phyloP scores from a whole-genome alignment of 2,113 vertebrate genomes.

The Ellobius talpinus region DNA sequence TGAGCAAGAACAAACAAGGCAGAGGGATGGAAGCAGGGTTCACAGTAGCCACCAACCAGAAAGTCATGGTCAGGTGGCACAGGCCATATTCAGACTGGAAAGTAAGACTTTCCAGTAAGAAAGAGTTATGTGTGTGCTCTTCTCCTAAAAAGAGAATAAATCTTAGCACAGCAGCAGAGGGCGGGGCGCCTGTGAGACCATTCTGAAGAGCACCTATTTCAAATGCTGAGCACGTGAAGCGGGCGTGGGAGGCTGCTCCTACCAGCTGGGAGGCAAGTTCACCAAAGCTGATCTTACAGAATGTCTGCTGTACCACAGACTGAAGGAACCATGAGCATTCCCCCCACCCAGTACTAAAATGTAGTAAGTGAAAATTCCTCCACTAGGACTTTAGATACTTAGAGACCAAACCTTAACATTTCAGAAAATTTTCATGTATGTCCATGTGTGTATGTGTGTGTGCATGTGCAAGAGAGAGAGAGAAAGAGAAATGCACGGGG shows the following conservation, averaged over 20 bases:
- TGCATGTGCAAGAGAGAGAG: too few species aligned
- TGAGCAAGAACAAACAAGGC: slow-evolving; percentile 27
- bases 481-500: too few species aligned
- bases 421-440: background rate
- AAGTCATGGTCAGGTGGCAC: background rate
- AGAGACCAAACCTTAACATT: slow-evolving; percentile 32
- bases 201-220: slow-evolving; percentile 56
- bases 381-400: background rate
- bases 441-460: background rate
- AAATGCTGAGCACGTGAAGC: slow-evolving; percentile 39
- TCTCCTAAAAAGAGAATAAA: background rate
- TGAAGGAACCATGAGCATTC: background rate
- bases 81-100: background rate
- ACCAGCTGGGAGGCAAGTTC: background rate
- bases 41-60: background rate
- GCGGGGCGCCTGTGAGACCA: background rate
- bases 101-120: background rate
- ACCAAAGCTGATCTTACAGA: background rate
- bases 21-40: background rate
- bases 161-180: background rate
- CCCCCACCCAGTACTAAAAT: background rate
- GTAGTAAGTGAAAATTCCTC: background rate
- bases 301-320: background rate
- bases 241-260: background rate
- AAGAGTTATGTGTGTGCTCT: background rate